phyloP scores from a whole-genome alignment of 1,140 invertebrate species.

The Caenorhabditis latens region DNA sequence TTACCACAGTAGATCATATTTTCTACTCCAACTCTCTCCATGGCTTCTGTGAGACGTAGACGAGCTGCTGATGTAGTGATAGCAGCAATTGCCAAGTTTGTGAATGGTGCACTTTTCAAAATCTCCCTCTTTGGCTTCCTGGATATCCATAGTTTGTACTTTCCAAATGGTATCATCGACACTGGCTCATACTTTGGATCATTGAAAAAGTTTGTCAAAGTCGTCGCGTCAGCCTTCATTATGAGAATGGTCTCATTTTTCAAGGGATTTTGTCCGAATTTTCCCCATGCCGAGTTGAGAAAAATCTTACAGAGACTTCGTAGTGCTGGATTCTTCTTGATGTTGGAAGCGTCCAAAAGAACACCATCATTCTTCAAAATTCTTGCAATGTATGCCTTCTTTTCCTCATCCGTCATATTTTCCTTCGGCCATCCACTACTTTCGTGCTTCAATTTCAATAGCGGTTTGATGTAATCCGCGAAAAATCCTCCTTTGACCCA shows the following conservation, averaged over 20 bases:
- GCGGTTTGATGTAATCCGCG: background rate
- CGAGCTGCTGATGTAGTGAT: background rate
- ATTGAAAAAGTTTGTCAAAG: background rate
- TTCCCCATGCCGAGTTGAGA: conserved; percentile 3
- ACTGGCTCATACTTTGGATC: background rate
- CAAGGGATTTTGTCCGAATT: background rate
- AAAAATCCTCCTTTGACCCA: conserved; percentile 13
- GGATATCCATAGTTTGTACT: background rate
- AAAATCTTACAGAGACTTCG: background rate
- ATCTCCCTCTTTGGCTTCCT: background rate
- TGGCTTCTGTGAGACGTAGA: background rate
- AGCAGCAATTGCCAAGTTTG: background rate
- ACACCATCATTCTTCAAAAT: background rate
- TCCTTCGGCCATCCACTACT: background rate
- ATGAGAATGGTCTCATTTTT: background rate
- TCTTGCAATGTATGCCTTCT: background rate
- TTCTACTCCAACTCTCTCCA: background rate
- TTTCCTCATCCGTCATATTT: background rate
- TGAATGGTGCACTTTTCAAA: background rate
- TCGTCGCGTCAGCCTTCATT: background rate
- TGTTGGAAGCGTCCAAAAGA: background rate
- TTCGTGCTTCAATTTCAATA: background rate
- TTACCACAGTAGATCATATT: conserved; percentile 2
- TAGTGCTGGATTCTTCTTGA: background rate
- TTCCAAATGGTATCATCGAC: background rate